phyloP scores from a whole-genome alignment of 2,797 vertebrate species.

The Pipistrellus pygmaeus region DNA sequence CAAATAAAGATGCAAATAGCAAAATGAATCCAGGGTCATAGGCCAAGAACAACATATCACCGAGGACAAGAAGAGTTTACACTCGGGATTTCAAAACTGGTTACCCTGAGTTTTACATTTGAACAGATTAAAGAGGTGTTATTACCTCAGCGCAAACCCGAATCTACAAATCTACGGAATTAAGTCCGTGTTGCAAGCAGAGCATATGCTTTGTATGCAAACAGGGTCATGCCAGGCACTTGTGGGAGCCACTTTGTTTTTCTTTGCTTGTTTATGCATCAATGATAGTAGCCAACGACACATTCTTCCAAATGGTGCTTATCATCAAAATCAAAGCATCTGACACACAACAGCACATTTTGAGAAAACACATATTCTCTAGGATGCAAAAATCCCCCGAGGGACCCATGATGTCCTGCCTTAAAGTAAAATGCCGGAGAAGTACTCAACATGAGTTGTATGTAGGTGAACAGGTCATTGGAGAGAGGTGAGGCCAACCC shows the following conservation, averaged over 20 bases:
- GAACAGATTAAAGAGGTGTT: neutral
- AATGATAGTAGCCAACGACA: neutral
- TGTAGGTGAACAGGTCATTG: neutral
- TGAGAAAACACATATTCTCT: neutral
- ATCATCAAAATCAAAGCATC: neutral
- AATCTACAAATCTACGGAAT: neutral
- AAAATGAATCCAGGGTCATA: neutral
- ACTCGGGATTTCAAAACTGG: neutral
- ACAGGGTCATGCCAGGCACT: fast-evolving
- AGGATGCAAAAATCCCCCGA: neutral
- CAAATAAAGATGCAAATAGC: neutral
- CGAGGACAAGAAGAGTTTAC: neutral
- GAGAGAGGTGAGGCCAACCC: neutral
- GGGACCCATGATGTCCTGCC: neutral
- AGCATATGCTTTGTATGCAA: neutral
- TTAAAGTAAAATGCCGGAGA: neutral
- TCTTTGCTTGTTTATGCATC: neutral
- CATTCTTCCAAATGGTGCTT: neutral
- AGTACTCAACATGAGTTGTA: too few relatives aligned
- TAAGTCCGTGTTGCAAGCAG: neutral
- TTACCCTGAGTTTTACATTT: neutral
- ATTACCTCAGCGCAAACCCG: neutral
- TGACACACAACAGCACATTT: neutral
- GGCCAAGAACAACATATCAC: neutral
- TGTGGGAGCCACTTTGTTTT: fast-evolving